Evolutionary conservation across 2,113 vertebrate genomes (phyloP).

Genomic region (Hucho hucho): DNA sequence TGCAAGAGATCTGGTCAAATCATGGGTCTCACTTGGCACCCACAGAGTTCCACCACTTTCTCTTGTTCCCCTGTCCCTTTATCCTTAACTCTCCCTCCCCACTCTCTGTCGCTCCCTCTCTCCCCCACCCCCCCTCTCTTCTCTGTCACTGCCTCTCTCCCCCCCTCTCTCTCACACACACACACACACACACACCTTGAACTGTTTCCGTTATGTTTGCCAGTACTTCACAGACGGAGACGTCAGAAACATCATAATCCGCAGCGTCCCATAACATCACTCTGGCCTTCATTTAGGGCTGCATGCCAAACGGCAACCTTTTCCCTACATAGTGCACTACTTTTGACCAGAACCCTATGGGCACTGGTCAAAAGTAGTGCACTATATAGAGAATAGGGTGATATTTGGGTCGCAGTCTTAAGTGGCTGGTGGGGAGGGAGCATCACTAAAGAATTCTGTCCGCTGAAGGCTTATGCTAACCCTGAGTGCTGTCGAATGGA

Average conservation of each 20-base stretch:
- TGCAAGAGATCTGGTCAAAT: too few relatives aligned
- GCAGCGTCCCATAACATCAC: neutral
- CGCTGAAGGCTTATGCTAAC: neutral
- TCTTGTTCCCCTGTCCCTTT: neutral
- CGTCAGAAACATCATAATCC: neutral
- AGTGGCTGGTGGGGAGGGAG: neutral
- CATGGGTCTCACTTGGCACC: too few relatives aligned
- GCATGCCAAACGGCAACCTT: neutral
- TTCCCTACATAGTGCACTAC: too few relatives aligned
- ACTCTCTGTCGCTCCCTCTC: too few relatives aligned
- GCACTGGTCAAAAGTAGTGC: too few relatives aligned
- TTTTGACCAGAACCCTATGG: too few relatives aligned
- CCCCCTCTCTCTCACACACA: rapidly evolving
- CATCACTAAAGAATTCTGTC: neutral
- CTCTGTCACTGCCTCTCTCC: too few relatives aligned
- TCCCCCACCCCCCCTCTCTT: too few relatives aligned
- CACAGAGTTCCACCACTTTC: too few relatives aligned
- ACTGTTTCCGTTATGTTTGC: neutral
- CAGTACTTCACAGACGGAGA: neutral
- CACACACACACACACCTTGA: neutral
- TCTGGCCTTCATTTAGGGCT: neutral
- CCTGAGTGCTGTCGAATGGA: neutral
- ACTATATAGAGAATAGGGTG: too few relatives aligned
- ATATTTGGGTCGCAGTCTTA: neutral
- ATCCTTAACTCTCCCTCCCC: neutral